Percentiles rank a stretch among this genome's conserved stretches.
These are phyloP conservation scores for Caenorhabditis inopinata DNA, from an alignment of 1,140 invertebrate genomes.

Conservation along the genomic window DNA sequence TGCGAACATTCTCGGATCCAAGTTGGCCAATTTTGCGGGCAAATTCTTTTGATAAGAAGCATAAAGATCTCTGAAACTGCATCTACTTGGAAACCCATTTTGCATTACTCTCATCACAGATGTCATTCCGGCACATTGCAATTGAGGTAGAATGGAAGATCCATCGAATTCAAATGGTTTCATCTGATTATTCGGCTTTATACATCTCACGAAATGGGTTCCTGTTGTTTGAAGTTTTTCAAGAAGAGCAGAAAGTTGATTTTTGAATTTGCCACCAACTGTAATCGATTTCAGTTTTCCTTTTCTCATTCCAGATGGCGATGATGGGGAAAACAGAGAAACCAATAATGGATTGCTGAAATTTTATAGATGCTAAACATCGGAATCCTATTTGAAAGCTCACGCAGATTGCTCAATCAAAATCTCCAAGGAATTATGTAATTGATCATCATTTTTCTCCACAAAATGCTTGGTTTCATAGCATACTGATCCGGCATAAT, in stretches of 20 bases:
- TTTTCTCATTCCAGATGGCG: background rate
- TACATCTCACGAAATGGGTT: slow-evolving; percentile 92
- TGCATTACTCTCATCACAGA: slow-evolving; percentile 93
- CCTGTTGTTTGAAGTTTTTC: slow-evolving; percentile 78
- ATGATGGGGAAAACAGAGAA: background rate
- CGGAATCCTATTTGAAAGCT: background rate
- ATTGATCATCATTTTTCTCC: slow-evolving; percentile 95
- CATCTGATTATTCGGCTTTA: slow-evolving; percentile 95
- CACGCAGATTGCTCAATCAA: slow-evolving; percentile 50
- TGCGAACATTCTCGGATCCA: slow-evolving; percentile 87
- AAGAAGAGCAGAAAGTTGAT: slow-evolving; percentile 84
- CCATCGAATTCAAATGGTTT: slow-evolving; percentile 84
- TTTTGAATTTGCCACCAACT: slow-evolving; percentile 91
- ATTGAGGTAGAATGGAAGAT: slow-evolving; percentile 82
- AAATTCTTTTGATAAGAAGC: slow-evolving; percentile 83
- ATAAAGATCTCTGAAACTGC: slow-evolving; percentile 84
- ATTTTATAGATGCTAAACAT: too few species aligned
- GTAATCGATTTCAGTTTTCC: slow-evolving; percentile 79
- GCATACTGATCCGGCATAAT: slow-evolving; percentile 96
- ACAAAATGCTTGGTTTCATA: slow-evolving; percentile 93
- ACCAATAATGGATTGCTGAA: background rate
- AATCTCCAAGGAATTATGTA: slow-evolving; percentile 85
- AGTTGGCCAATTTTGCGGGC: slow-evolving; percentile 77
- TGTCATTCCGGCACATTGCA: slow-evolving; percentile 91
- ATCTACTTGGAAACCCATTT: slow-evolving; percentile 80